Conservation (phyloP, 2,888 invertebrate species). For the Pterobdella sp. region DNA sequence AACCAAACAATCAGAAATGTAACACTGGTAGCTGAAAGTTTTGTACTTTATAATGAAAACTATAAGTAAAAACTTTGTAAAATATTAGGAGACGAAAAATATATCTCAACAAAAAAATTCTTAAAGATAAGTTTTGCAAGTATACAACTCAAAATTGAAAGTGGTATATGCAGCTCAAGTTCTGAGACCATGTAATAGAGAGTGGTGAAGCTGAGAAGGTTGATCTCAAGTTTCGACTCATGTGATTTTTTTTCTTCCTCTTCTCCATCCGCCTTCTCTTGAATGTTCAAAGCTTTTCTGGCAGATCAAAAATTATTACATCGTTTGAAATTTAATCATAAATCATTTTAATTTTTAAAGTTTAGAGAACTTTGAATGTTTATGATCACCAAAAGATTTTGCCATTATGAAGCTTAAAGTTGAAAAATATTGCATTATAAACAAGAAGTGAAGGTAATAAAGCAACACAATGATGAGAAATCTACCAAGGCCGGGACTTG, state of each 20-base stretch:
- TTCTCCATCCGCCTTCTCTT: conserved; percentile 22
- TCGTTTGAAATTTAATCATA: neutral
- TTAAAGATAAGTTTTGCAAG: neutral
- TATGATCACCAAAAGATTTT: too few relatives aligned
- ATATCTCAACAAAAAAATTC: neutral
- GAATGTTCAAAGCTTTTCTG: neutral
- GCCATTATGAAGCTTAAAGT: too few relatives aligned
- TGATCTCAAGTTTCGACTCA: conserved; percentile 40
- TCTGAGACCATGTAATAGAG: conserved; percentile 40
- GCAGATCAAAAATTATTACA: neutral
- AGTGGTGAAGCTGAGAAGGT: conserved; percentile 40
- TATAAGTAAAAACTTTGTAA: neutral
- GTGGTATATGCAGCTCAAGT: neutral
- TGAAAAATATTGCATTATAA: too few relatives aligned
- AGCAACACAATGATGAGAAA: too few relatives aligned
- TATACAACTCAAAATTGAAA: neutral
- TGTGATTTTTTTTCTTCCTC: conserved; percentile 35
- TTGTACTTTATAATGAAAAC: neutral
- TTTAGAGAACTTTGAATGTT: too few relatives aligned
- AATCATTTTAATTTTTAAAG: too few relatives aligned
- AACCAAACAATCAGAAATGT: neutral
- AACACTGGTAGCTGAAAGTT: neutral
- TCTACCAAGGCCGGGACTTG: too few relatives aligned
- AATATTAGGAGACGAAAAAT: neutral
- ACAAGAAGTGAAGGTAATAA: too few relatives aligned